A percentile compares a stretch with the other conserved stretches of the same genome.
Evolutionary conservation across 2,797 vertebrate species (phyloP).

Genomic region (Pseudotriccus pelzelni): DNA sequence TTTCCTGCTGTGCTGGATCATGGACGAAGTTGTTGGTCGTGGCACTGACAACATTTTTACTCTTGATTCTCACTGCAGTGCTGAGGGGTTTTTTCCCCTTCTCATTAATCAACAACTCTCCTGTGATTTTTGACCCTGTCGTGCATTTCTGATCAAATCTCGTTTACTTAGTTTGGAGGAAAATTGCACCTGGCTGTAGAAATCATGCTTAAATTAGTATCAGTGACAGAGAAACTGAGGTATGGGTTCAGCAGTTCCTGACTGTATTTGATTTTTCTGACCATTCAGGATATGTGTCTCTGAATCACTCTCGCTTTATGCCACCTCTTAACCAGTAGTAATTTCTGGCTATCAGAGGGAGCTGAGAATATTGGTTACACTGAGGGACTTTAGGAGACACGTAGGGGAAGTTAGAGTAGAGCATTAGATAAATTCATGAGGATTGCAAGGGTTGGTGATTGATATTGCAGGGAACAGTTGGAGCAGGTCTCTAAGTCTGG

Average conservation of each 20-base stretch:
- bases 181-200: background rate
- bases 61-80: background rate
- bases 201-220: background rate
- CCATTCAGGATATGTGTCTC: background rate
- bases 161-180: background rate
- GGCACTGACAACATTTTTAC: background rate
- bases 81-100: background rate
- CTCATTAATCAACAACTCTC: background rate
- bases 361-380: background rate
- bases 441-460: background rate
- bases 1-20: background rate
- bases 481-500: background rate
- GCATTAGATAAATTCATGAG: background rate
- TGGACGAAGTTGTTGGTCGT: background rate
- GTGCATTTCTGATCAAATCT: background rate
- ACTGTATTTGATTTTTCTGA: background rate
- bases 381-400: background rate
- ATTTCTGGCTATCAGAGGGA: background rate
- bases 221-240: background rate
- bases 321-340: background rate
- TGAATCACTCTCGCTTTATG: background rate
- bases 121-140: background rate
- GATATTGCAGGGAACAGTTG: background rate
- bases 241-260: background rate
- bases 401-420: background rate